Evolutionary conservation across 2,888 invertebrate species (phyloP).

Genomic region (Cosmorhoe ocellata): DNA sequence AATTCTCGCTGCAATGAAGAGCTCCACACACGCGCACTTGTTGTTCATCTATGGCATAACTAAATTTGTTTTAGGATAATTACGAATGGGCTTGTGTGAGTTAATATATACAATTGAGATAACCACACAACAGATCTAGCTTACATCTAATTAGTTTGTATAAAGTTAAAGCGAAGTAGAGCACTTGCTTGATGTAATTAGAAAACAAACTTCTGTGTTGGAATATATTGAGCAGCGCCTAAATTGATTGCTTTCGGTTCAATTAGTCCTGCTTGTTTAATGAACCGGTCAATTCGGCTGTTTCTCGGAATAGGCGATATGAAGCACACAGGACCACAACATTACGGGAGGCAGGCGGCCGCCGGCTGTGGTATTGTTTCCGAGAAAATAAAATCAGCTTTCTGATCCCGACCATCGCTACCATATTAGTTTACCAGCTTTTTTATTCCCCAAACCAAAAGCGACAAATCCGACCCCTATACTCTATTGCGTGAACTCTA

Average conservation of each 20-base stretch:
- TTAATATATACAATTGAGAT: constrained; percentile 23
- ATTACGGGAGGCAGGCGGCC: constrained; percentile 44
- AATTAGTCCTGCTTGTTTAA: constrained; percentile 21
- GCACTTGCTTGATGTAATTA: constrained; percentile 26
- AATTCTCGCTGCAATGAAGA: constrained; percentile 38
- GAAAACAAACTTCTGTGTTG: constrained; percentile 22
- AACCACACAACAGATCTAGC: constrained; percentile 17
- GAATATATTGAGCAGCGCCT: constrained; percentile 20
- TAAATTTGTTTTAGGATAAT: constrained; percentile 24
- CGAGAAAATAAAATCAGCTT: constrained; percentile 69
- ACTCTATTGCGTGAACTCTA: constrained; percentile 48
- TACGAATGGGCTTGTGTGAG: constrained; percentile 18
- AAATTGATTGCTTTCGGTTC: constrained; percentile 20
- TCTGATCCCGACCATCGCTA: constrained; percentile 61
- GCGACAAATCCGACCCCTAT: constrained; percentile 41
- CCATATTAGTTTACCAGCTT: constrained; percentile 71
- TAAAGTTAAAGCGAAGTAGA: constrained; percentile 22
- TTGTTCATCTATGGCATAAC: constrained; percentile 13
- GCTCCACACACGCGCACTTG: constrained; percentile 9
- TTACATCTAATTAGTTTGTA: constrained; percentile 29
- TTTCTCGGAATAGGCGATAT: constrained; percentile 36
- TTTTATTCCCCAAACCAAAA: constrained; percentile 48
- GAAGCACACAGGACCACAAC: constrained; percentile 29
- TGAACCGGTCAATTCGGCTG: constrained; percentile 15
- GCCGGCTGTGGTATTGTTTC: constrained; percentile 51